Evolutionary conservation across 2,113 vertebrate genomes (phyloP).

Genomic region (Cyanistes caeruleus): DNA sequence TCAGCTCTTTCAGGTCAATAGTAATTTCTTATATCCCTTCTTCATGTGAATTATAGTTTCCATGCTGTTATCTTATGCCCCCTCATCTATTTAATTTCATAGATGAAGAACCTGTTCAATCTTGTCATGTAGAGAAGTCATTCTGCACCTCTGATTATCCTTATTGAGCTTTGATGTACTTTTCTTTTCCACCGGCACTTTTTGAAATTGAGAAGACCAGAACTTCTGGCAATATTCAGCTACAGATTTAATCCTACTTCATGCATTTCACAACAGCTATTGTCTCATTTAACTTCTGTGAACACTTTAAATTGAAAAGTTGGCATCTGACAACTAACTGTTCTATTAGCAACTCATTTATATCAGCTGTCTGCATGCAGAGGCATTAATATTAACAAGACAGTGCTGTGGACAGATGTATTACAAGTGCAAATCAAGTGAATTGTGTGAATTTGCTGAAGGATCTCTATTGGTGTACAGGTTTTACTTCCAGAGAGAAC

Average conservation of each 20-base stretch:
- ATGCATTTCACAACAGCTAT: neutral
- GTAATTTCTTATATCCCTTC: neutral
- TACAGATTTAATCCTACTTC: neutral
- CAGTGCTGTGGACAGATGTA: neutral
- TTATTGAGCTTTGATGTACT: neutral
- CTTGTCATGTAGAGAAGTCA: neutral
- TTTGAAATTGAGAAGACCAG: neutral
- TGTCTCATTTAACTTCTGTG: neutral
- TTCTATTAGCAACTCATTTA: neutral
- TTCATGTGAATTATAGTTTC: neutral
- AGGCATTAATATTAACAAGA: neutral
- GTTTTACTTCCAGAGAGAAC: neutral
- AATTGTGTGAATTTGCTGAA: neutral
- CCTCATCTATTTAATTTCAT: neutral
- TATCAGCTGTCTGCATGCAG: neutral
- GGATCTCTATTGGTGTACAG: neutral
- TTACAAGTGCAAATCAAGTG: neutral
- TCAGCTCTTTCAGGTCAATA: neutral
- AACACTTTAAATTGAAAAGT: conserved; percentile 9
- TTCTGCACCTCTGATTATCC: neutral
- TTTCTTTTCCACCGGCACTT: neutral
- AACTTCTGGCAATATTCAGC: neutral
- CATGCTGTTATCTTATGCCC: neutral
- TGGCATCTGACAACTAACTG: neutral
- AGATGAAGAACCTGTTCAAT: neutral